Base-by-base conservation (phyloP, 2,888 invertebrate genomes). In the Melipona beecheii region DNA sequence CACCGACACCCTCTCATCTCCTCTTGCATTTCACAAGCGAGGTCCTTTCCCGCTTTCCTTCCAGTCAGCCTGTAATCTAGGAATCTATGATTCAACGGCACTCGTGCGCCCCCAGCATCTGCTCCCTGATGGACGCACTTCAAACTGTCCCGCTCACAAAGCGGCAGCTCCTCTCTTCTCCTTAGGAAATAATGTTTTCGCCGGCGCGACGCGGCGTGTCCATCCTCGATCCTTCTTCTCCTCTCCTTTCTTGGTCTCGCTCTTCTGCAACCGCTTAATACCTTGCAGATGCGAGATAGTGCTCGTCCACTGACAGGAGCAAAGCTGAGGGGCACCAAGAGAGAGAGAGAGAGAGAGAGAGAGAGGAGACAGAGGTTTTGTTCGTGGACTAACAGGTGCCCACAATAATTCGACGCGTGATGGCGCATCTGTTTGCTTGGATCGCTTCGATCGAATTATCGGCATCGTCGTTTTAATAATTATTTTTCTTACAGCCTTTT, bases 51-150 rank as follows among this genome's bases (percentile, higher is more conserved):
- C 83, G 81, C 81, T 87, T 86, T 87, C 78, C 83, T 85, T 87
- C 85, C 84, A 87, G 89, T 82, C 86, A 87, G 76, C 88, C 91
- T 90, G 90, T 91, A 92, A 93, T 93, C 92, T 92, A 89, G 87
- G 90, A 91, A 93, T 92, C 92, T 93, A 93, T 92, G 93, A 92
- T 92, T 92, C 93, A 91, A 91, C 90, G 90, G 83, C 91, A 92
- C 91, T 92, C 91, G 91, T 88, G 75, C 81, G 90, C 87, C 91
- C 91, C 92, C 87, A 84, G 90, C 93, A 92, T 92, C 92, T 91
- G 92, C 79, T 80, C 82, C 78, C 79, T 77, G 90, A 83, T 85
- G 89, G 88, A 85, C 89, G 83, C 81, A 87, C 87, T 89, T 80
- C 80, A 86, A 85, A 83, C 86, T 86, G 89, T 87, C 89, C 62